Evolutionary conservation across 2,888 invertebrate species (phyloP).

Genomic region (Hypomecis punctinalis): DNA sequence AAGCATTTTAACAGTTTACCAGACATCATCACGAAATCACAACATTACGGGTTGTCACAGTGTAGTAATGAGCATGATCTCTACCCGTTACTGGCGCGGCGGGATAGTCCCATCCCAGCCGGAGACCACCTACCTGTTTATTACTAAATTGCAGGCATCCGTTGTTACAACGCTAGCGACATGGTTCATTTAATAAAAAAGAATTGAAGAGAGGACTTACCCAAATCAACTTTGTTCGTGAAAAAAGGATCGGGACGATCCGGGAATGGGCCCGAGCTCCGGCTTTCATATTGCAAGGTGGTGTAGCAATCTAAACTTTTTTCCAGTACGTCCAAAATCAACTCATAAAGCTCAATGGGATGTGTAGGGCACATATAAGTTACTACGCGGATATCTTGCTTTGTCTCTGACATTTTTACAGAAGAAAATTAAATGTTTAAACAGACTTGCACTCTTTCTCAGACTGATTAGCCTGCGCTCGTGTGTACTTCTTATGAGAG

Average conservation of each 20-base stretch:
- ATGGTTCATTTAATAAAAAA: constrained; percentile 13
- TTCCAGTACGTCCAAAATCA: constrained; percentile 83
- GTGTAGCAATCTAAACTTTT: constrained; percentile 75
- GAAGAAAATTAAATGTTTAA: constrained; percentile 10
- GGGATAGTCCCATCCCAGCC: constrained; percentile 11
- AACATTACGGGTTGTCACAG: not conserved
- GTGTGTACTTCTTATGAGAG: not conserved
- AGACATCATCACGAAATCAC: not conserved
- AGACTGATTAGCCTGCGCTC: constrained; percentile 22
- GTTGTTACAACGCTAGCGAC: constrained; percentile 25
- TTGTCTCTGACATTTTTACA: constrained; percentile 64
- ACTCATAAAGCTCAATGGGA: constrained; percentile 86
- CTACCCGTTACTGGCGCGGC: constrained; percentile 5
- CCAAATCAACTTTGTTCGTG: constrained; percentile 82
- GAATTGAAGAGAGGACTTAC: constrained; percentile 62
- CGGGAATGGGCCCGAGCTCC: constrained; percentile 78
- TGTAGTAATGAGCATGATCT: constrained; percentile 9
- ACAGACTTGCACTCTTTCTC: constrained; percentile 16
- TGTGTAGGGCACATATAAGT: constrained; percentile 87
- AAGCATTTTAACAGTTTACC: too few species aligned
- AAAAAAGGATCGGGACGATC: constrained; percentile 84
- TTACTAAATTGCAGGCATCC: constrained; percentile 44
- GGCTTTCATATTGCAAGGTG: constrained; percentile 85
- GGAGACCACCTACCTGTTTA: constrained; percentile 28
- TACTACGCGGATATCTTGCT: constrained; percentile 78